Conservation (phyloP, 2,888 invertebrate genomes). For the Cenopis cana region DNA sequence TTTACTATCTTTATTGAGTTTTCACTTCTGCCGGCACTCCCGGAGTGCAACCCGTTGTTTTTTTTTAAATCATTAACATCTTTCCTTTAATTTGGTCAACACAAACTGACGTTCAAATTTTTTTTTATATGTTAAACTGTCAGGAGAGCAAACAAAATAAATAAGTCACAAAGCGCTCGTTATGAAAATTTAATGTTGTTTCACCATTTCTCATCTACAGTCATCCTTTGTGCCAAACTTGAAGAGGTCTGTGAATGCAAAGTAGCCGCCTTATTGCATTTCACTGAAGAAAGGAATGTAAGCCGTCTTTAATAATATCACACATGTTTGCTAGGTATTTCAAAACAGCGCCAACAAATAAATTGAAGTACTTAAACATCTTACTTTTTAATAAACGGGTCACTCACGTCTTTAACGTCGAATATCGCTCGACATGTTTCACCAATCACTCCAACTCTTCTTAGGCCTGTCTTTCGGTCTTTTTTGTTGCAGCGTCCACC, state of each 20-base stretch:
- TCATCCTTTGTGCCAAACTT: constrained; percentile 42
- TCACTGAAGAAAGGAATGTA: constrained; percentile 34
- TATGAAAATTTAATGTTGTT: constrained; percentile 43
- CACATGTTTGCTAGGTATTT: constrained; percentile 1
- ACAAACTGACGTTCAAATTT: too few relatives aligned
- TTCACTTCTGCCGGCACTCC: too few relatives aligned
- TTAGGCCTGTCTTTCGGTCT: too few relatives aligned
- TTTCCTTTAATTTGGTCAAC: too few relatives aligned
- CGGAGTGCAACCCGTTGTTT: too few relatives aligned
- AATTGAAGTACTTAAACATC: neutral
- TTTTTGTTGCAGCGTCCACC: too few relatives aligned
- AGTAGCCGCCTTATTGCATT: constrained; percentile 41
- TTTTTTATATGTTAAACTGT: too few relatives aligned
- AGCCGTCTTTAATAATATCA: constrained; percentile 30
- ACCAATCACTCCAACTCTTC: too few relatives aligned
- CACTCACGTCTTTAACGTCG: too few relatives aligned
- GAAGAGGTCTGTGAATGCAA: constrained; percentile 43
- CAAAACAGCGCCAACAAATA: neutral
- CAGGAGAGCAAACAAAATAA: constrained; percentile 30
- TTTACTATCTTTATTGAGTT: too few relatives aligned
- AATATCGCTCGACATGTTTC: too few relatives aligned
- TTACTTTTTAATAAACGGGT: neutral
- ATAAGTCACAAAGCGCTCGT: constrained; percentile 35
- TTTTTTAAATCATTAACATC: too few relatives aligned
- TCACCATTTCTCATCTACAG: constrained; percentile 35